Evolutionary conservation across 2,797 vertebrate species (phyloP), one percentile per base, ranked within the genome.

Genomic region (Hemitrygon akajei): DNA sequence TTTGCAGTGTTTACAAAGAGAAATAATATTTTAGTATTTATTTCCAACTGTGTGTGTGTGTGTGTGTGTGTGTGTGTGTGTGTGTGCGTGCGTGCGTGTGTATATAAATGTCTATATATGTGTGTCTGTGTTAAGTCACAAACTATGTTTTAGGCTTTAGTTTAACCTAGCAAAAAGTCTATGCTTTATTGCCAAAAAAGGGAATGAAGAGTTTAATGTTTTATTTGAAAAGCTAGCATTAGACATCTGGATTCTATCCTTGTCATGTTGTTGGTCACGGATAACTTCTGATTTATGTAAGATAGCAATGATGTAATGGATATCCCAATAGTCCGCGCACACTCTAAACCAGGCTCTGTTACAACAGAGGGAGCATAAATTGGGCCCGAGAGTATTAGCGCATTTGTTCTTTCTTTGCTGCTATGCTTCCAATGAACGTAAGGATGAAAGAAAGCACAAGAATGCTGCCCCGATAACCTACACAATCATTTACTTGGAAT

Each of bases 201-300:
- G 97, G 96, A 97, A 97, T 95, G 95, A 95, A 96, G 96, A 96
- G 95, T 96, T 97, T 97, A 96, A 94, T 81, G 93, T 86, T 81
- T 80, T 86, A 58, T 93, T 80, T 56, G 93, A 91, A 82, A 89
- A 93, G 75, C 93, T 94, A 93, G 82, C 86, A 94, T 94, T 95
- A 95, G 96, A 97, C 97, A 97, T 97, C 97, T 97, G 97, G 97
- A 97, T 97, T 96, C 96, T 95, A 97, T 97, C 97, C 96, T 95
- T 96, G 96, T 96, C 96, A 96, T 96, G 96, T 96, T 96, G 91
- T 95, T 96, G 96, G 96, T 96, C 96, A 96, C 30, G 96, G 96
- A 95, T 96, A 58, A 93, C 71, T 96, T 95, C 95, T 95, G 94
- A 95, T 95, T 95, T 95, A 94, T 95, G 94, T 60, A 95, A 94